phyloP scores from a whole-genome alignment of 1,140 invertebrate species.

The Aphidius ervi region DNA sequence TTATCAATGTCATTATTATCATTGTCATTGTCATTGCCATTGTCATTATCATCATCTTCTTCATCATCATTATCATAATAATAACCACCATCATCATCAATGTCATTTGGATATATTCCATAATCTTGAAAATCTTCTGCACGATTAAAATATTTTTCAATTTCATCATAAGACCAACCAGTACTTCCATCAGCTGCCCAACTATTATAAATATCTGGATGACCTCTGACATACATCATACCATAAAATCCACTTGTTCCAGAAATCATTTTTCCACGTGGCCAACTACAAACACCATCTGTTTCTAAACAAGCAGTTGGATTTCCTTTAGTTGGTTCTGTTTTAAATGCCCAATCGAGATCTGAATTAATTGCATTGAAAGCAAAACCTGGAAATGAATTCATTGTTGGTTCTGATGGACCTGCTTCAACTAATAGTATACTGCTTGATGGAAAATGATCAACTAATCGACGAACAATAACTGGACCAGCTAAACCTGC shows the following conservation, averaged over 20 bases:
- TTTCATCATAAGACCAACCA: constrained; percentile 82
- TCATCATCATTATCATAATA: constrained; percentile 26
- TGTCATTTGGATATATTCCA: constrained; percentile 30
- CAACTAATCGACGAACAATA: constrained; percentile 57
- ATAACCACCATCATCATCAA: background rate
- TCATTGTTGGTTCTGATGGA: constrained; percentile 66
- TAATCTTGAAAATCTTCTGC: constrained; percentile 43
- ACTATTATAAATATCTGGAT: constrained; percentile 66
- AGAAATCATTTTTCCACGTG: constrained; percentile 69
- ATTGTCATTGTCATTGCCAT: constrained; percentile 15
- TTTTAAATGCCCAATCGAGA: constrained; percentile 60
- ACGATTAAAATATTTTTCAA: constrained; percentile 58
- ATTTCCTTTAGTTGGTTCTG: constrained; percentile 55
- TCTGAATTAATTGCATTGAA: constrained; percentile 56
- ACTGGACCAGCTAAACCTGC: constrained; percentile 62
- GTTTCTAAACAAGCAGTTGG: constrained; percentile 51
- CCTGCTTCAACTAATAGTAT: constrained; percentile 68
- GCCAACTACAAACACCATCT: constrained; percentile 65
- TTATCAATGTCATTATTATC: background rate
- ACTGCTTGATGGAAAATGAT: constrained; percentile 40
- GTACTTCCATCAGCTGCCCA: constrained; percentile 72
- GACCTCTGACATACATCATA: constrained; percentile 73
- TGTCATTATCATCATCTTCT: constrained; percentile 16
- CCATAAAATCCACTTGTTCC: constrained; percentile 73
- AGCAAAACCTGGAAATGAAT: constrained; percentile 63